phyloP scores from a whole-genome alignment of 2,888 invertebrate species.

The Pseudoips prasinana region DNA sequence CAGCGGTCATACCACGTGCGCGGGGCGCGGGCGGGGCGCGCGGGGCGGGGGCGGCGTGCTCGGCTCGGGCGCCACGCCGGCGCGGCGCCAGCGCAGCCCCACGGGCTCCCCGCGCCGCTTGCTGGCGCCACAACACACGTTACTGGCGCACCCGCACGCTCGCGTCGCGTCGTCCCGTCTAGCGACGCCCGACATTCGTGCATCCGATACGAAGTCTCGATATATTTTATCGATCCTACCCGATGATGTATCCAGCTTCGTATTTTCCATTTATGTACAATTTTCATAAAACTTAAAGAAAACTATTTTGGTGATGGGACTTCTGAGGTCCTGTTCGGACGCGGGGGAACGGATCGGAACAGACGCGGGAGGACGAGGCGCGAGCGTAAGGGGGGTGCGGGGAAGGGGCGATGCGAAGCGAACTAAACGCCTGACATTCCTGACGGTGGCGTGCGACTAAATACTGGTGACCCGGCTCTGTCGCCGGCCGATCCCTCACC shows the following conservation, averaged over 20 bases:
- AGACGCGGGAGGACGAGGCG: conserved; percentile 29
- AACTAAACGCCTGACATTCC: conserved; percentile 45
- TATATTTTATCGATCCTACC: no score
- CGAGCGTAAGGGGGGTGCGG: conserved; percentile 49
- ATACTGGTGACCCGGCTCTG: conserved; percentile 14
- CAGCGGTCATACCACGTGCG: conserved; percentile 50
- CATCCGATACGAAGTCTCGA: no score
- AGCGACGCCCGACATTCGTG: neutral
- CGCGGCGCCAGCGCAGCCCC: conserved; percentile 63
- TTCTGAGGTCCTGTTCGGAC: no score
- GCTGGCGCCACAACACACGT: conserved; percentile 52
- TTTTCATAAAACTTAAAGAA: no score
- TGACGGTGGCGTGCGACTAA: conserved; percentile 35
- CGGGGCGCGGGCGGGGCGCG: conserved; percentile 24
- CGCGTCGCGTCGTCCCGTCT: neutral
- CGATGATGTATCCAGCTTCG: no score
- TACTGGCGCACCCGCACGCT: conserved; percentile 15
- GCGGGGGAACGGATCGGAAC: no score
- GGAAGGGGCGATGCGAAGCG: conserved; percentile 62
- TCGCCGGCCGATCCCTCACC: conserved; percentile 25
- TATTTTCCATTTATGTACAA: no score
- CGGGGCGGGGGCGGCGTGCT: conserved; percentile 19
- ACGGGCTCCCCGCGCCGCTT: conserved; percentile 47
- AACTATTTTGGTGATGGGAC: no score
- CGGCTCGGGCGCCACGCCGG: conserved; percentile 60